Base-by-base conservation (phyloP, 1,140 invertebrate genomes). In the Zaprionus kolodkinae region DNA sequence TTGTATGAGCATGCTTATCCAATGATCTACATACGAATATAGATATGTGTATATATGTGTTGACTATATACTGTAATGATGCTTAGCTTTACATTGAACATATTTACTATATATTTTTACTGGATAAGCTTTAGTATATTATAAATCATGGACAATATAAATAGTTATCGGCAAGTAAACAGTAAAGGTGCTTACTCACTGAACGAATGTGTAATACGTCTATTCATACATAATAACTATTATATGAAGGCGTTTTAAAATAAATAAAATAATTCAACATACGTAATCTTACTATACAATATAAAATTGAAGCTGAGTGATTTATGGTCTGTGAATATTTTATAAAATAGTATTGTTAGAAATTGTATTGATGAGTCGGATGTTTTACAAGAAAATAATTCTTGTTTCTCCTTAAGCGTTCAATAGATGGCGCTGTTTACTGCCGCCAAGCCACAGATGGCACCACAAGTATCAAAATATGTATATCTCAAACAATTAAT, bases 111-210 rank as follows among this genome's bases (percentile, higher is more conserved):
- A 75, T 59, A 50, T 64, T 64, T 64, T 63, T 62, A 66, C 1
- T 60, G 12, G 35, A 15, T 12, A 72, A 72, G 57, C 25, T 48
- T 67, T 73, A 60, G 17, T 55, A n/a, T 59, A 65, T 67, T 52
- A 65, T 70, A 15, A 71, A 70, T 57, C 59, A 52, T 67, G 52
- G 72, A 83, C 80, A 83, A 83, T 84, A 72, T 64, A 52, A 57
- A 15, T 72, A 50, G 45, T 12, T 50, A 67, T 45, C 17, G 10
- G 56, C 27, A 55, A 50, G 15, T 38, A 40, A 70, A 25, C 21
- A 12, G 65, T 33, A 71, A n/a, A 79, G 76, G 82, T 81, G 82
- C 82, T 81, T 48, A 78, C 43, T 33, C 25, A 76, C 48, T 45
- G 63, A 63, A 48, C 48, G 27, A 69, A 55, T 57, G 40, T 62